Evolutionary conservation across 1,140 invertebrate species (phyloP).

Genomic region (Zelostemma sp.): DNA sequence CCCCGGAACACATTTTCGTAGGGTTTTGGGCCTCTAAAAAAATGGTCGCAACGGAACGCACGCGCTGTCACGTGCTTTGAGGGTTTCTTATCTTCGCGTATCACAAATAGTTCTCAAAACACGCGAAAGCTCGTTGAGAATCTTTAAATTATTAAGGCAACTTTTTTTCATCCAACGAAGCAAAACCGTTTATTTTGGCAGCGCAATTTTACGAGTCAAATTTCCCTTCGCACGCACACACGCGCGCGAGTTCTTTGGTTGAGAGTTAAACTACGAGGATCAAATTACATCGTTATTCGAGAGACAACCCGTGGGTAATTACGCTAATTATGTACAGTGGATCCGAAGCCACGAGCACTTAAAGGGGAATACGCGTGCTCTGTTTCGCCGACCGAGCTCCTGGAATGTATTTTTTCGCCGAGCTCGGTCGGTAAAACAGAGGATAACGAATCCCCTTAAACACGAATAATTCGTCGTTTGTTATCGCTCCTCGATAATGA

Average conservation of each 20-base stretch:
- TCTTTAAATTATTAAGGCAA: too few relatives aligned
- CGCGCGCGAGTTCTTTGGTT: background rate
- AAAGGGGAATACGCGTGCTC: too few relatives aligned
- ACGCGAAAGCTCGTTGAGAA: conserved; percentile 11
- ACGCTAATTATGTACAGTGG: background rate
- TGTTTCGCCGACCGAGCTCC: too few relatives aligned
- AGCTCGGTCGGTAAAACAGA: too few relatives aligned
- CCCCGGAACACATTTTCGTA: conserved; percentile 48
- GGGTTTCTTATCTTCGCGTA: conserved; percentile 37
- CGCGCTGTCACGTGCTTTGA: conserved; percentile 26
- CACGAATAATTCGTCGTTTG: conserved; percentile 8
- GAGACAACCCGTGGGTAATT: conserved; percentile 18
- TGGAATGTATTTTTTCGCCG: too few relatives aligned
- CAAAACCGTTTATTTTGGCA: too few relatives aligned
- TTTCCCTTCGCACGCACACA: conserved; percentile 11
- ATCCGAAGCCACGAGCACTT: too few relatives aligned
- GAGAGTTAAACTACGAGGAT: conserved; percentile 12
- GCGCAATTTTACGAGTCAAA: conserved; percentile 4
- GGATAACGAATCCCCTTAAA: too few relatives aligned
- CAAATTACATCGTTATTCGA: conserved; percentile 5
- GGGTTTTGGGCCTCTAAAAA: conserved; percentile 15
- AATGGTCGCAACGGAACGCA: conserved; percentile 8
- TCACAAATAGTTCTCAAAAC: conserved; percentile 42
- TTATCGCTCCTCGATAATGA: conserved; percentile 17
- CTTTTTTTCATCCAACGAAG: too few relatives aligned